Conservation (phyloP, 2,113 vertebrate genomes). For the Nothocercus nigrocapillus region DNA sequence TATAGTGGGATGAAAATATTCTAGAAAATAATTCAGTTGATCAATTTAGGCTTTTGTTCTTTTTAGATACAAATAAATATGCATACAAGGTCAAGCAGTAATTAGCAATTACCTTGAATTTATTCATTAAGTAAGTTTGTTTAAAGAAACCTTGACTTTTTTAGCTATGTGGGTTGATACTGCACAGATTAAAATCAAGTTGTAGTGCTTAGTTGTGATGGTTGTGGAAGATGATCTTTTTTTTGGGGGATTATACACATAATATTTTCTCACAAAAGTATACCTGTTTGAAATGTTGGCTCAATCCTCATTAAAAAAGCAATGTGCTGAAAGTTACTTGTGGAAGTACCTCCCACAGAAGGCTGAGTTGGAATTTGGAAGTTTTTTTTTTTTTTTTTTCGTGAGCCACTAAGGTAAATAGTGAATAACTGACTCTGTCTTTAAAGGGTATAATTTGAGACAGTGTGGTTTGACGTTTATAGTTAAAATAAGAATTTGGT, state of each 20-base stretch:
- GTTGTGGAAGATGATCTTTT: neutral
- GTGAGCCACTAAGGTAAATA: neutral
- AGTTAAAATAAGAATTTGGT: neutral
- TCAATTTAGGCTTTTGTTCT: neutral
- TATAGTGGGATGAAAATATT: neutral
- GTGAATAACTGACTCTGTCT: neutral
- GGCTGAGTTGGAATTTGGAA: neutral
- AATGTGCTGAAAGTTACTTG: neutral
- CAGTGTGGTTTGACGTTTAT: neutral
- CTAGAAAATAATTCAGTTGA: neutral
- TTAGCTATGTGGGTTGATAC: neutral
- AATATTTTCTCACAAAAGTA: neutral
- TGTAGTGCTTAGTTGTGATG: neutral
- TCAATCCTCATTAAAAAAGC: neutral
- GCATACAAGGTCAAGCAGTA: neutral
- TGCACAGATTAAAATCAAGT: neutral
- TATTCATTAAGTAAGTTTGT: neutral
- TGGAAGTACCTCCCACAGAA: neutral
- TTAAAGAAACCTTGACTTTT: neutral
- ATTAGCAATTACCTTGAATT: neutral
- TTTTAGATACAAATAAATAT: neutral
- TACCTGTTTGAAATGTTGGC: neutral
- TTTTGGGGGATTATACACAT: neutral
- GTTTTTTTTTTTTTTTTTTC: neutral
- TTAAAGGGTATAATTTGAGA: neutral